Percentiles rank a stretch among this genome's conserved stretches.
Conservation (phyloP, 2,797 vertebrate species). For the Myripristis murdjan region DNA sequence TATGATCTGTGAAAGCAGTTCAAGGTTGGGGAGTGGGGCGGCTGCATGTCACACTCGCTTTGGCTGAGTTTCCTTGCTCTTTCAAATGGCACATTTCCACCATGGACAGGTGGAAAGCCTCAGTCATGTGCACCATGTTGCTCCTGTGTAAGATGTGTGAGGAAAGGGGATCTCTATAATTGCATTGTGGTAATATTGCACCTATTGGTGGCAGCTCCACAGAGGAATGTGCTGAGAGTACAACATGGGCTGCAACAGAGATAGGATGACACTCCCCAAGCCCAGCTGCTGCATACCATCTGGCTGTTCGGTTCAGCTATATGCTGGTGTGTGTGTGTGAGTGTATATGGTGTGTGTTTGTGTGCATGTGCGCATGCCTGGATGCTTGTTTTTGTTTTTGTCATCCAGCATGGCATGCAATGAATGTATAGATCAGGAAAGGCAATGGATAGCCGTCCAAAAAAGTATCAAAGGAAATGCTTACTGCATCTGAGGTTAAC, state of each 20-base stretch:
- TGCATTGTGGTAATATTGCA: constrained; percentile 57
- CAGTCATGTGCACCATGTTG: constrained; percentile 1
- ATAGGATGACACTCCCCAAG: constrained; percentile 46
- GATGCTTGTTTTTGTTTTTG: neutral
- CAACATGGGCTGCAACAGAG: constrained; percentile 56
- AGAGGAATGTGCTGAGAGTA: constrained; percentile 73
- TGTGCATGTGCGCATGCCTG: neutral
- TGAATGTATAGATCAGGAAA: neutral
- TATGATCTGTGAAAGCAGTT: constrained; percentile 15
- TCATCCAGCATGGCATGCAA: neutral
- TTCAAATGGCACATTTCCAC: neutral
- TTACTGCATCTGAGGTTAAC: neutral
- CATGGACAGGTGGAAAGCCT: neutral
- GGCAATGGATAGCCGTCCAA: neutral
- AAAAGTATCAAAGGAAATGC: neutral
- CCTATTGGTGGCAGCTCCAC: constrained; percentile 53
- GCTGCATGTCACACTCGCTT: neutral
- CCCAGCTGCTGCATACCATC: constrained; percentile 69
- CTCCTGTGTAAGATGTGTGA: constrained; percentile 1
- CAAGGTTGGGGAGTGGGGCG: constrained; percentile 4
- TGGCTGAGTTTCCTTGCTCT: constrained; percentile 7
- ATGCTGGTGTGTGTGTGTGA: neutral
- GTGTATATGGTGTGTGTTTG: constrained; percentile 12
- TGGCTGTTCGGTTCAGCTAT: constrained; percentile 23
- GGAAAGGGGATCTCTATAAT: constrained; percentile 11